These are phyloP conservation scores for Eurystomus gularis DNA, from an alignment of 2,113 vertebrate species.

Conservation along the genomic window DNA sequence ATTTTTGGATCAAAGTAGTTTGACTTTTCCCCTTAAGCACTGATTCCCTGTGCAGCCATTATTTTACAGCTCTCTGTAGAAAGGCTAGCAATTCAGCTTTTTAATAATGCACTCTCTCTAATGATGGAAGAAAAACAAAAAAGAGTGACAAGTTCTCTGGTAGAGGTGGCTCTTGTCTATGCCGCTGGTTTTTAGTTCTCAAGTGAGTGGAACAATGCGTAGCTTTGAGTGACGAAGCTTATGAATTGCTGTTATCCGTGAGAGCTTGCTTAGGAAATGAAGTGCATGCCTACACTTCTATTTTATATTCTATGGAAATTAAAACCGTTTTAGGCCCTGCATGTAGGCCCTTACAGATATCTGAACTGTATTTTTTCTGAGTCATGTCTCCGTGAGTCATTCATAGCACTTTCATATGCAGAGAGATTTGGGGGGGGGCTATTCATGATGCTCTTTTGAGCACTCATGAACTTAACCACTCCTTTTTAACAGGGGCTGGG, in stretches of 20 bases:
- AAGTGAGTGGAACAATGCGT: not conserved
- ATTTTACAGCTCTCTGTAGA: not conserved
- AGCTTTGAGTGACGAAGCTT: not conserved
- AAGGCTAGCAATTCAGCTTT: not conserved
- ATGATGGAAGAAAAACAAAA: not conserved
- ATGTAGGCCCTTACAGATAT: not conserved
- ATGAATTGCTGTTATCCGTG: not conserved
- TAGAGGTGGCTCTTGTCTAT: not conserved
- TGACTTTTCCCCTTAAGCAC: not conserved
- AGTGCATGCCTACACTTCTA: not conserved
- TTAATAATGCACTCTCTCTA: not conserved
- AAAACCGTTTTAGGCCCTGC: not conserved
- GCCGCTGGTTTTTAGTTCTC: not conserved
- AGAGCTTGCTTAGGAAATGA: constrained; percentile 29
- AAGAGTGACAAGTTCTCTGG: not conserved
- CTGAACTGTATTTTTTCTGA: not conserved
- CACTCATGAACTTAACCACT: not conserved
- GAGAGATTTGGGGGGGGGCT: not conserved
- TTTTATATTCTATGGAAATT: not conserved
- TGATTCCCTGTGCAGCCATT: not conserved
- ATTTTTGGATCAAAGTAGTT: not conserved
- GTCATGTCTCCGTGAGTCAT: not conserved
- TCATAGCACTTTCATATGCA: not conserved
- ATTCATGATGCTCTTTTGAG: not conserved
- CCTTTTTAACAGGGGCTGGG: not conserved